Evolutionary conservation across 2,888 invertebrate genomes (phyloP).

Genomic region (Cheilosia grossa): DNA sequence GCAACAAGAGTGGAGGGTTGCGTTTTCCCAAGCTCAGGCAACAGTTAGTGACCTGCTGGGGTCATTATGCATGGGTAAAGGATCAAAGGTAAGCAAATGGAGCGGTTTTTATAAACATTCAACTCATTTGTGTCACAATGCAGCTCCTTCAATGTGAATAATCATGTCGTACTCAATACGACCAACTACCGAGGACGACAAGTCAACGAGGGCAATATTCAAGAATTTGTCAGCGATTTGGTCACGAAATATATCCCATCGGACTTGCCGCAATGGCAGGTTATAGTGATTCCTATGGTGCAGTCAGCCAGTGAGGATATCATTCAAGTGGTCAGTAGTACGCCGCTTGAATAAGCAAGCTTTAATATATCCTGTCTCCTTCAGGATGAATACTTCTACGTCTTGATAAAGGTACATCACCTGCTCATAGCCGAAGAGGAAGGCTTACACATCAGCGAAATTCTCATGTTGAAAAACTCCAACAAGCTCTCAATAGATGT

Average conservation of each 20-base stretch:
- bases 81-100: slow-evolving; percentile 83
- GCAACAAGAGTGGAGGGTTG: slow-evolving; percentile 85
- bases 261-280: slow-evolving; percentile 91
- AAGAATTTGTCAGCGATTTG: slow-evolving; percentile 91
- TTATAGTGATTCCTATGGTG: slow-evolving; percentile 87
- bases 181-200: slow-evolving; percentile 88
- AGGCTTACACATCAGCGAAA: slow-evolving; percentile 89
- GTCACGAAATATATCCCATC: slow-evolving; percentile 90
- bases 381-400: slow-evolving; percentile 84
- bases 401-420: slow-evolving; percentile 90
- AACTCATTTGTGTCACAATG: not conserved
- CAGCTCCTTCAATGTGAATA: slow-evolving; percentile 85
- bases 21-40: slow-evolving; percentile 88
- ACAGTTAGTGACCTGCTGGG: slow-evolving; percentile 88
- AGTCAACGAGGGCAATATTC: slow-evolving; percentile 89
- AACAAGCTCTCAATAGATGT: slow-evolving; percentile 63
- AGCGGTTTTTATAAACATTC: not conserved
- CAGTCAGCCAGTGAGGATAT: slow-evolving; percentile 55
- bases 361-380: not conserved
- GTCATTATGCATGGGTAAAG: slow-evolving; percentile 89
- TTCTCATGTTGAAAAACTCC: slow-evolving; percentile 85
- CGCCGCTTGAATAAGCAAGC: not conserved
- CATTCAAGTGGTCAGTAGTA: slow-evolving; percentile 56
- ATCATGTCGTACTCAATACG: slow-evolving; percentile 88
- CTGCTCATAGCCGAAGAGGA: slow-evolving; percentile 88